These are phyloP conservation scores for Ruditapes philippinarum DNA, from an alignment of 1,140 invertebrate genomes.

Conservation along the genomic window DNA sequence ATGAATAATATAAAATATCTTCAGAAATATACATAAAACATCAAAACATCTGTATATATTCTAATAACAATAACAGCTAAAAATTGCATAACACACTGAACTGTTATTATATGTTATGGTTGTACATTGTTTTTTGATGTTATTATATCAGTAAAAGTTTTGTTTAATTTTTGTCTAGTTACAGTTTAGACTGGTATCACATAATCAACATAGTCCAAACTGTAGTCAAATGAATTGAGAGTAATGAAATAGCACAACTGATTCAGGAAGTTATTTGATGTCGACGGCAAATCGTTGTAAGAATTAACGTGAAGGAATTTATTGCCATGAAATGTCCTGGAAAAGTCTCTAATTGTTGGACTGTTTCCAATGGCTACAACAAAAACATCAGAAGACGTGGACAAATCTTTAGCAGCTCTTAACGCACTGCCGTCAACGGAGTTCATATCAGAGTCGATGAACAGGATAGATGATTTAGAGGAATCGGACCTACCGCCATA, in stretches of 20 bases:
- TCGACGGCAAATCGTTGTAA: background rate
- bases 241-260: conserved; percentile 42
- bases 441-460: conserved; percentile 55
- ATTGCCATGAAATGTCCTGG: background rate
- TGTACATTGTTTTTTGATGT: too few species aligned
- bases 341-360: background rate
- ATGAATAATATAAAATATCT: too few species aligned
- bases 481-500: conserved; percentile 62
- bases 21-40: too few species aligned
- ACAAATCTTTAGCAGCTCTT: conserved; percentile 18
- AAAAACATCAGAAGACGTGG: conserved; percentile 7
- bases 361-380: conserved; percentile 46
- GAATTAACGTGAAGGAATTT: conserved; percentile 30
- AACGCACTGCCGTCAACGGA: conserved; percentile 5
- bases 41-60: too few species aligned
- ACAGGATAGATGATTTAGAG: conserved; percentile 62
- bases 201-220: conserved; percentile 50
- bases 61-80: too few species aligned
- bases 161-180: too few species aligned
- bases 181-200: too few species aligned
- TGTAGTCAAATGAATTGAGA: background rate
- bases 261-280: background rate
- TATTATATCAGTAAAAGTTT: too few species aligned
- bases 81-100: too few species aligned
- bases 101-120: too few species aligned